Evolutionary conservation across 2,797 vertebrate genomes (phyloP).

Genomic region (Pipistrellus pygmaeus): DNA sequence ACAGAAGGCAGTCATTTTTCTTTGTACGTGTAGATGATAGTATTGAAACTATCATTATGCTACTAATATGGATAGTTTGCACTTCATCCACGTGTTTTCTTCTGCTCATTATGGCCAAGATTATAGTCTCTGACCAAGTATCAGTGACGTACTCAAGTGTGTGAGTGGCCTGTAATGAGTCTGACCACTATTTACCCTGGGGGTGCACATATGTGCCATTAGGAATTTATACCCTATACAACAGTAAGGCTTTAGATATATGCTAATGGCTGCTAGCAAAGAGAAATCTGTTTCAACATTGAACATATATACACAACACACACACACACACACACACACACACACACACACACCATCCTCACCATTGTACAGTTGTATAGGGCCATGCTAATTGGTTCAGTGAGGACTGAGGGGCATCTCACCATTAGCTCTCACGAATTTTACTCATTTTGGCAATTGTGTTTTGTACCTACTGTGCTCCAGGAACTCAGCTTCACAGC

Average conservation of each 20-base stretch:
- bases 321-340: neutral
- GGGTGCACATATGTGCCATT: neutral
- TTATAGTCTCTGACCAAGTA: neutral
- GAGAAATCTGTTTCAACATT: neutral
- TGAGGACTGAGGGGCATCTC: neutral
- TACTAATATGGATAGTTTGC: neutral
- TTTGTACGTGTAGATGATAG: neutral
- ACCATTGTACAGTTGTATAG: accelerated
- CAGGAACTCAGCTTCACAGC: neutral
- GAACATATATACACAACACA: neutral
- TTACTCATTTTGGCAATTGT: neutral
- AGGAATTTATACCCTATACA: neutral
- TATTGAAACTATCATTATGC: neutral
- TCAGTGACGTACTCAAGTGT: neutral
- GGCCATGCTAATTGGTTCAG: neutral
- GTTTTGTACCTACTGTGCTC: neutral
- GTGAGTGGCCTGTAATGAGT: neutral
- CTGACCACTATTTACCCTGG: neutral
- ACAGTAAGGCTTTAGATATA: neutral
- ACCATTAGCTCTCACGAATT: neutral
- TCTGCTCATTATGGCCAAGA: neutral
- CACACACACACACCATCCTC: neutral
- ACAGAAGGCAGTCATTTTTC: neutral
- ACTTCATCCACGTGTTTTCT: neutral
- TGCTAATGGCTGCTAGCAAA: neutral